A percentile compares a stretch with the other conserved stretches of the same genome.
Evolutionary conservation across 1,140 invertebrate species (phyloP).

Genomic region (Eurytemora carolleeae): DNA sequence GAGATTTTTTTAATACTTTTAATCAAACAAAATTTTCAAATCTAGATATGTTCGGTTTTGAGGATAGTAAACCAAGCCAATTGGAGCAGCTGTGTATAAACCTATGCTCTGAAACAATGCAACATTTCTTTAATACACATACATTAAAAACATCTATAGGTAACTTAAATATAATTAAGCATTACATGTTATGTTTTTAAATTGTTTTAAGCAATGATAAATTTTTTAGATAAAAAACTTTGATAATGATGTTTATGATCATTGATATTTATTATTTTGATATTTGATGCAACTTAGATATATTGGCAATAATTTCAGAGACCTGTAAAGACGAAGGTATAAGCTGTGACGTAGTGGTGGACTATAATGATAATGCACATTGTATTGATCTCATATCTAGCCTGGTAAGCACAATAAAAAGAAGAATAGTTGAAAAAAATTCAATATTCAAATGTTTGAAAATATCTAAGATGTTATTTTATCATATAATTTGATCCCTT

Average conservation of each 20-base stretch:
- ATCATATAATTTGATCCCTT: too few species aligned
- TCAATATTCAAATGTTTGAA: too few species aligned
- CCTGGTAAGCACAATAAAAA: constrained; percentile 41
- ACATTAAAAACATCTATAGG: constrained; percentile 74
- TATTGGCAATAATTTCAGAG: constrained; percentile 38
- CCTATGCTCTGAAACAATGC: constrained; percentile 86
- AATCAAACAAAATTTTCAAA: neutral
- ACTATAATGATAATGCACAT: constrained; percentile 85
- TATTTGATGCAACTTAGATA: too few species aligned
- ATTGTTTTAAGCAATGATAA: too few species aligned
- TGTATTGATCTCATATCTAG: constrained; percentile 88
- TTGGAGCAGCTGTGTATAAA: constrained; percentile 85
- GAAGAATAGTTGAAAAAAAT: too few species aligned
- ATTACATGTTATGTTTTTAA: too few species aligned
- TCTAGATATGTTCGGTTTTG: constrained; percentile 86
- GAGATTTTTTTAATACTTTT: too few species aligned
- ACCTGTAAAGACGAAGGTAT: constrained; percentile 83
- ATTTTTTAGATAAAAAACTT: too few species aligned
- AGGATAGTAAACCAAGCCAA: constrained; percentile 70
- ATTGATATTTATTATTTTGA: too few species aligned
- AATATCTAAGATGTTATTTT: too few species aligned
- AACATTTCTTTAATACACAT: constrained; percentile 91
- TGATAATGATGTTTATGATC: too few species aligned
- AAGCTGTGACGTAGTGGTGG: constrained; percentile 67
- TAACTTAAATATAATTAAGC: too few species aligned